Base-by-base conservation (phyloP, 2,888 invertebrate genomes). In the Eupithecia insigniata region DNA sequence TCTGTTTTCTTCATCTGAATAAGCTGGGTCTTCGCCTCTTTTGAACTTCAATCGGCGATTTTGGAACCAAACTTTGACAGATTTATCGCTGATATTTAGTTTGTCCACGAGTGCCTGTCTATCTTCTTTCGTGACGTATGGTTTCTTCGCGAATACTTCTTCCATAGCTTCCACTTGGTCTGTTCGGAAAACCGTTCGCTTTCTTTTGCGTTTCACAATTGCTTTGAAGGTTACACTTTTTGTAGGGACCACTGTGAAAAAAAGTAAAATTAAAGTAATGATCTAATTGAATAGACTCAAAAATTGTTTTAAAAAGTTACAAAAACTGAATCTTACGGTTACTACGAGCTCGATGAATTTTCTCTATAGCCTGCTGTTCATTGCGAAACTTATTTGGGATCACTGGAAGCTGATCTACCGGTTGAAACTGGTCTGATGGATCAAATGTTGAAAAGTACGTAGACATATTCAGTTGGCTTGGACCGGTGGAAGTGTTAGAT, bases 11-110 rank as follows among this genome's bases (percentile, higher is more conserved):
- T 67, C 39, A 61, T 62, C 70, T 43, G 73, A 73, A 65, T 28
- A 34, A 0, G 18, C 16, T 18, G 76, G 36, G 1, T 82, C 77
- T 16, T 77, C 86, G 67, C 94, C 95, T 80, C 95, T 96, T 82
- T 96, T 96, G 77, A 84, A 89, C 78, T 96, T 96, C 95, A 97
- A 96, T 0, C 97, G 89, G 0, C 96, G 92, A 84, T 97, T 97
- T 84, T 97, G 97, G 83, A 97, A 97, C 97, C 97, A 97, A 18
- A 97, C 96, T 87, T 97, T 97, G 58, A 97, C 96, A 80, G 97
- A 96, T 67, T 96, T 91, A 81, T 97, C 97, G 12, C 95, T 95
- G 1, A 97, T 89, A 71, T 93, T 91, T 0, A 97, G 89, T 7
- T 89, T 84, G 0, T 95, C 86, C 0, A 96, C 96, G 85, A 97